These are phyloP conservation scores for Ostrea denselamellosa DNA, from an alignment of 1,140 invertebrate genomes.

Conservation along the genomic window DNA sequence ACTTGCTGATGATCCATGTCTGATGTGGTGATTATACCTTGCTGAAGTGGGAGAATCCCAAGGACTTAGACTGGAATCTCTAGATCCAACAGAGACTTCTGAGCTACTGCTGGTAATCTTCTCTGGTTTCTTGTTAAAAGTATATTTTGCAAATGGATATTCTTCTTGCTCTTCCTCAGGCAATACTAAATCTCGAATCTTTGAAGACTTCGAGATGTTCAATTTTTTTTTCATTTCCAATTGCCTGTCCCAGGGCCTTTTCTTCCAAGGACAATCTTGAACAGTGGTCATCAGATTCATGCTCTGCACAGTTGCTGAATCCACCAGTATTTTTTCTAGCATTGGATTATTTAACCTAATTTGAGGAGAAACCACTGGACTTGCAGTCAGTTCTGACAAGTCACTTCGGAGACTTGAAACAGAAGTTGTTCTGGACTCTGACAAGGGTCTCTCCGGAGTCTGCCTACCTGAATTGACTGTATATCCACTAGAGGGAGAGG, in stretches of 20 bases:
- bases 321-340: conserved; percentile 47
- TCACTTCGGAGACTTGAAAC: conserved; percentile 42
- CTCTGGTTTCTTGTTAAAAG: conserved; percentile 65
- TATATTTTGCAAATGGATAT: conserved; percentile 65
- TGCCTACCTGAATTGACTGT: conserved; percentile 1
- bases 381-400: not conserved
- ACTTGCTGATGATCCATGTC: conserved; percentile 39
- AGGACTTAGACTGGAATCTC: conserved; percentile 7
- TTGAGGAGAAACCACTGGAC: not conserved
- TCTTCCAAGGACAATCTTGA: not conserved
- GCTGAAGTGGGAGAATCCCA: not conserved
- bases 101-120: conserved; percentile 42
- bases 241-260: not conserved
- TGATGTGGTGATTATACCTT: not conserved
- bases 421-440: conserved; percentile 23
- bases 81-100: conserved; percentile 48
- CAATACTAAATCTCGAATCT: conserved; percentile 55
- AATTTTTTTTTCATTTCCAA: conserved; percentile 26
- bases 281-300: conserved; percentile 28
- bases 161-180: conserved; percentile 63
- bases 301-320: conserved; percentile 6
- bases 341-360: conserved; percentile 37
- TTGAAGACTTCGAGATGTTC: not conserved
- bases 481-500: conserved; percentile 37
- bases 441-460: conserved; percentile 40